These are phyloP conservation scores for Morpho achilles DNA, from an alignment of 2,888 invertebrate species.

Conservation along the genomic window DNA sequence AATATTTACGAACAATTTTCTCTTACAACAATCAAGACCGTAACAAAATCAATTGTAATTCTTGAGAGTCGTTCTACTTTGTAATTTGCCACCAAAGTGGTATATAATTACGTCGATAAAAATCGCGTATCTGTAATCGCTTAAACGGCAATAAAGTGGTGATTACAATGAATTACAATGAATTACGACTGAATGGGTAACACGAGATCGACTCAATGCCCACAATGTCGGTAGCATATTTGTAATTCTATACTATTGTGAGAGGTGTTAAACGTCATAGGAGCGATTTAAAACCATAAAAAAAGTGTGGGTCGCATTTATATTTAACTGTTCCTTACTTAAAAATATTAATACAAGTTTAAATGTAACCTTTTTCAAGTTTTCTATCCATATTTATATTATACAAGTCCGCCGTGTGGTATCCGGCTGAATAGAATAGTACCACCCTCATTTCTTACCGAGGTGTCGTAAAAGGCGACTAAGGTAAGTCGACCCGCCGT, in stretches of 20 bases:
- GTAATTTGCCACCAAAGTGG: constrained; percentile 13
- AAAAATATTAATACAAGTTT: not conserved
- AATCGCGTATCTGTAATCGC: constrained; percentile 34
- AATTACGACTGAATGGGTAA: constrained; percentile 21
- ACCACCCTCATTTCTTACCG: no score
- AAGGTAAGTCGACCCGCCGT: no score
- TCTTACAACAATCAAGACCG: no score
- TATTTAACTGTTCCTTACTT: not conserved
- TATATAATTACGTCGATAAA: constrained; percentile 33
- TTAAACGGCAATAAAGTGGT: constrained; percentile 43
- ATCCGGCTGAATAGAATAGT: no score
- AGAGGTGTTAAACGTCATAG: constrained; percentile 34
- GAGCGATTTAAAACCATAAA: no score
- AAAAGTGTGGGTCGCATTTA: no score
- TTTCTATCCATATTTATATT: no score
- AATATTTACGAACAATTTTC: no score
- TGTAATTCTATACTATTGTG: constrained; percentile 39
- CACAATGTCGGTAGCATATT: constrained; percentile 31
- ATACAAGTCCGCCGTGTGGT: no score
- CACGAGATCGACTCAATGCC: constrained; percentile 24
- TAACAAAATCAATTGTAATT: not conserved
- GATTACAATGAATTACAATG: constrained; percentile 32
- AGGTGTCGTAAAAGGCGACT: no score
- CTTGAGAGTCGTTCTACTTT: not conserved
- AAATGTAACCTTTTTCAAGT: no score